These are phyloP conservation scores for Drosophila teissieri DNA, from an alignment of 1,140 invertebrate genomes.

Conservation along the genomic window DNA sequence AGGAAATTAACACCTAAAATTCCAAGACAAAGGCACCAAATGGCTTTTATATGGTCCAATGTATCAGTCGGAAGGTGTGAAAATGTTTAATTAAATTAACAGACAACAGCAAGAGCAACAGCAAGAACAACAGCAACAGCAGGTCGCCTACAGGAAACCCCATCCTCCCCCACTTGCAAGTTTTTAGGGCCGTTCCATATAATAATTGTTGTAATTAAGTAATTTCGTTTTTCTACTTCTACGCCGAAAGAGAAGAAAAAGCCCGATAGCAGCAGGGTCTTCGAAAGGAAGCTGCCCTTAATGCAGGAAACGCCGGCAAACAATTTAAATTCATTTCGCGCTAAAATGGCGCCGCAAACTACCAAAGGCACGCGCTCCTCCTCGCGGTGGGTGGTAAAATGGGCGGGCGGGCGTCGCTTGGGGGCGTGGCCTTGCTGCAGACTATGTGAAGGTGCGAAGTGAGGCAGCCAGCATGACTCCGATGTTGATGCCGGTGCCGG, in stretches of 20 bases:
- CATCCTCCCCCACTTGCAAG: constrained; percentile 25
- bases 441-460: constrained; percentile 62
- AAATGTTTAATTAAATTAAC: constrained; percentile 84
- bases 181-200: constrained; percentile 59
- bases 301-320: constrained; percentile 74
- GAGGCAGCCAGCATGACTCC: constrained; percentile 62
- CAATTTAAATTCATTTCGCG: constrained; percentile 82
- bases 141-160: constrained; percentile 36
- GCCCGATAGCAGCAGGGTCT: neutral
- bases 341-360: constrained; percentile 79
- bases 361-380: constrained; percentile 54
- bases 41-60: constrained; percentile 17
- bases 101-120: constrained; percentile 51
- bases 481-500: neutral
- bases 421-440: constrained; percentile 18
- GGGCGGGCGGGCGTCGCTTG: neutral
- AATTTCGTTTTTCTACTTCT: constrained; percentile 64
- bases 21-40: constrained; percentile 25
- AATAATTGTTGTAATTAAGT: constrained; percentile 84
- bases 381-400: constrained; percentile 7
- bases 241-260: constrained; percentile 3
- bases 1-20: constrained; percentile 78
- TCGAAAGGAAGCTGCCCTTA: constrained; percentile 69
- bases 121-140: constrained; percentile 25
- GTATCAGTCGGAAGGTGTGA: constrained; percentile 74